A percentile compares a stretch with the other conserved stretches of the same genome.
These are phyloP conservation scores for Helicolenus hilgendorfi DNA, from an alignment of 2,797 vertebrate species.

Conservation along the genomic window DNA sequence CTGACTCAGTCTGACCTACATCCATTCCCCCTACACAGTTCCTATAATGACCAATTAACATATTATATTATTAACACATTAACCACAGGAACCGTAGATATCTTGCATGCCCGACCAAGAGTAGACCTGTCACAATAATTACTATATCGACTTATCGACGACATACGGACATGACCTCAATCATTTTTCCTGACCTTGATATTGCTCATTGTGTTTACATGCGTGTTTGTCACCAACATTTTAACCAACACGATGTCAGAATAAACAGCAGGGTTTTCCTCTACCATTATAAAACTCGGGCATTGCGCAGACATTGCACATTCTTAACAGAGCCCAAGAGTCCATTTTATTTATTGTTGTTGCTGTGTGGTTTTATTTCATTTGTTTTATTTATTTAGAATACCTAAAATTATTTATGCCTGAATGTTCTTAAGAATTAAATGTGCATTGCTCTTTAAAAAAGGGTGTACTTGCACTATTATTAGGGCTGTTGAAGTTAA, in stretches of 20 bases:
- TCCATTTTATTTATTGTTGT: not conserved
- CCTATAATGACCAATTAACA: not conserved
- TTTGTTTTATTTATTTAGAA: not conserved
- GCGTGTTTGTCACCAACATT: not conserved
- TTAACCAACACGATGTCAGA: not conserved
- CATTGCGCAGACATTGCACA: not conserved
- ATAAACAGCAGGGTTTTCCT: not conserved
- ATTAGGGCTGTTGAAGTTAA: not conserved
- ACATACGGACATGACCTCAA: not conserved
- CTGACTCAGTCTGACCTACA: not conserved
- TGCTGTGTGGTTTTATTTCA: not conserved
- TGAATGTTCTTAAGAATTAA: not conserved
- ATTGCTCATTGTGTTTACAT: not conserved
- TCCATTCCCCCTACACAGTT: not conserved
- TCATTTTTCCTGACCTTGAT: not conserved
- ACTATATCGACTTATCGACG: not conserved
- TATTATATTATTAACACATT: not conserved
- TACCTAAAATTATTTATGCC: not conserved
- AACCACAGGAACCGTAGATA: not conserved
- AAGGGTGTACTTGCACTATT: not conserved
- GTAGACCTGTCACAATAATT: not conserved
- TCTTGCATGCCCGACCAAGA: not conserved
- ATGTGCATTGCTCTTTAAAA: not conserved
- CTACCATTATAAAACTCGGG: not conserved
- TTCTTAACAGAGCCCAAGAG: not conserved